Conservation (phyloP, 2,797 vertebrate species). For the Coranthus polyacanthus region DNA sequence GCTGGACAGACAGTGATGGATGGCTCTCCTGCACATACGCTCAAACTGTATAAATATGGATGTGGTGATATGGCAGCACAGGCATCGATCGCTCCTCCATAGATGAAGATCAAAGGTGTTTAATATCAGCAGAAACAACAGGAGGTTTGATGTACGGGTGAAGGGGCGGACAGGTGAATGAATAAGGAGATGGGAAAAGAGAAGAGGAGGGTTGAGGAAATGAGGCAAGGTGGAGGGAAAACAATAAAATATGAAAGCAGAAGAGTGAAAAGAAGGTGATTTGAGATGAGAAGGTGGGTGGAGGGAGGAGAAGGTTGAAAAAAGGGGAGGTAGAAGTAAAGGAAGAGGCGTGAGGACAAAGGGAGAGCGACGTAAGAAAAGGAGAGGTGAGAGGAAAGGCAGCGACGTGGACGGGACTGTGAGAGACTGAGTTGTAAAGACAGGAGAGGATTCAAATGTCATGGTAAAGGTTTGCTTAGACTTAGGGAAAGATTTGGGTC, state of each 20-base stretch:
- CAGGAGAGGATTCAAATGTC: neutral
- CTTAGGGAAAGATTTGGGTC: neutral
- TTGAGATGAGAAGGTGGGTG: no score
- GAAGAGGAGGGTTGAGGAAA: neutral
- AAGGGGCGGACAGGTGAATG: neutral
- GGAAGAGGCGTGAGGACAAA: no score
- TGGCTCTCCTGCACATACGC: constrained; percentile 24
- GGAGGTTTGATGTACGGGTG: constrained; percentile 11
- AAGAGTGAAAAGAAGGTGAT: neutral
- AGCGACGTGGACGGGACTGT: no score
- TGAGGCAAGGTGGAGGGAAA: neutral
- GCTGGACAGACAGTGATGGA: constrained; percentile 61
- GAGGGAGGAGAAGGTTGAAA: no score
- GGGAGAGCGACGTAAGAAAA: no score
- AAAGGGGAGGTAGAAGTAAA: no score
- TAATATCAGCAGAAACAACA: constrained; percentile 42
- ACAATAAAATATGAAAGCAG: neutral
- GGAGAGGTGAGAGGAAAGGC: no score
- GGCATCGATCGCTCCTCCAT: constrained; percentile 47
- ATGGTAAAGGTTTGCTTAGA: no score
- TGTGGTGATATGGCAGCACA: constrained; percentile 22
- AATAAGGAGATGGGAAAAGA: neutral
- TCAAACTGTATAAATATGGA: constrained; percentile 52
- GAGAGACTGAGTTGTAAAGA: no score
- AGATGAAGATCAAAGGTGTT: constrained; percentile 49